Evolutionary conservation across 2,888 invertebrate species (phyloP).

Genomic region (Noctua fimbriata): DNA sequence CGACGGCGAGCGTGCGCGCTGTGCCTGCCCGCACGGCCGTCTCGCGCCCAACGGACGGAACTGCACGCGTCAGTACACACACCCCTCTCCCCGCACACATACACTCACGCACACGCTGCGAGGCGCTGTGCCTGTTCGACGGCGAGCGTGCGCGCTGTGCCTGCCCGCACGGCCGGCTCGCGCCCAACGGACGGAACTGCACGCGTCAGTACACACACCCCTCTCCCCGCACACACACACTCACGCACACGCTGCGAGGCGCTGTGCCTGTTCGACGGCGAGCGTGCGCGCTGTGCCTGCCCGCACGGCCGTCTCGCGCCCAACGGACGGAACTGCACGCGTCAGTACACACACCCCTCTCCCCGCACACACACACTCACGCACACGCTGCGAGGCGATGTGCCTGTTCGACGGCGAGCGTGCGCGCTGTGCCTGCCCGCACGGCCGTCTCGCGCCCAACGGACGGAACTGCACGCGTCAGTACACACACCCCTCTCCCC

Average conservation of each 20-base stretch:
- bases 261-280: conserved; percentile 94
- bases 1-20: conserved; percentile 92
- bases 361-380: neutral
- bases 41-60: conserved; percentile 91
- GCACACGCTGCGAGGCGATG: conserved; percentile 92
- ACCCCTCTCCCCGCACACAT: neutral
- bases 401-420: conserved; percentile 93
- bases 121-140: conserved; percentile 94
- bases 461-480: conserved; percentile 91
- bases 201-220: conserved; percentile 80
- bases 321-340: conserved; percentile 92
- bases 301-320: conserved; percentile 94
- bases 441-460: conserved; percentile 93
- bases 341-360: conserved; percentile 74
- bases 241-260: conserved; percentile 94
- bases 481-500: conserved; percentile 65
- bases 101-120: conserved; percentile 84
- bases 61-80: conserved; percentile 90
- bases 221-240: rapidly evolving
- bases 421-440: conserved; percentile 95
- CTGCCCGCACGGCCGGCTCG: conserved; percentile 95
- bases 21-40: conserved; percentile 96
- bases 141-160: conserved; percentile 93
- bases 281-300: conserved; percentile 93
- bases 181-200: conserved; percentile 92